Conservation (phyloP, 2,888 invertebrate species). For the Eudemis profundana region DNA sequence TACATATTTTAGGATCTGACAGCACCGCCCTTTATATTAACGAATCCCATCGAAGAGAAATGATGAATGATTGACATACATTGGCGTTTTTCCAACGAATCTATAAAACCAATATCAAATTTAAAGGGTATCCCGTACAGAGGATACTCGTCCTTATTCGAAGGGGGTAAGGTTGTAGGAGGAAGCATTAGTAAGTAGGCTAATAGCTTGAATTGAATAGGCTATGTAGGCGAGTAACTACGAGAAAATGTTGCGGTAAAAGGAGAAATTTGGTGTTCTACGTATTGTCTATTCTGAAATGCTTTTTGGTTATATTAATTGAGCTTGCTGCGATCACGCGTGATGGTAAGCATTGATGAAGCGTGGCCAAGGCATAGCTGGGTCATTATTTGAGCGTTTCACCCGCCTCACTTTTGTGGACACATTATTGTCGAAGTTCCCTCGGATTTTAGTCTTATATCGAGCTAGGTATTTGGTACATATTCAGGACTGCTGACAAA, state of each 20-base stretch:
- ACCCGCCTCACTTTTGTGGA: no score
- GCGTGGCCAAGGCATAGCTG: no score
- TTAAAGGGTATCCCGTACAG: not conserved
- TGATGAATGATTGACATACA: conserved; percentile 43
- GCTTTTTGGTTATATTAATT: no score
- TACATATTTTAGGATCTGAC: conserved; percentile 2
- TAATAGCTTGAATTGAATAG: conserved; percentile 27
- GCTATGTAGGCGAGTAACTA: conserved; percentile 17
- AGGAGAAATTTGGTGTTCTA: not conserved
- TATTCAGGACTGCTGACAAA: no score
- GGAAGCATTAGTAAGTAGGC: conserved; percentile 8
- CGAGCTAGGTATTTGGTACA: no score
- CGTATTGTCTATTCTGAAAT: not conserved
- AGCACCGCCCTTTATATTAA: conserved; percentile 27
- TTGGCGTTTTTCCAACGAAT: conserved; percentile 42
- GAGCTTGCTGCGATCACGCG: no score
- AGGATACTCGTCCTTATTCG: not conserved
- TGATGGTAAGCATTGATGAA: no score
- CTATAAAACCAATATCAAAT: conserved; percentile 34
- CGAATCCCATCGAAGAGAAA: conserved; percentile 30
- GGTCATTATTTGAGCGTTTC: no score
- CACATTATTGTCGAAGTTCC: no score
- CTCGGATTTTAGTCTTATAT: no score
- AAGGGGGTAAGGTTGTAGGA: not conserved
- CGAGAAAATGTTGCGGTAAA: conserved; percentile 20